Evolutionary conservation across 1,140 invertebrate species (phyloP).

Genomic region (Dreissena rostriformis): DNA sequence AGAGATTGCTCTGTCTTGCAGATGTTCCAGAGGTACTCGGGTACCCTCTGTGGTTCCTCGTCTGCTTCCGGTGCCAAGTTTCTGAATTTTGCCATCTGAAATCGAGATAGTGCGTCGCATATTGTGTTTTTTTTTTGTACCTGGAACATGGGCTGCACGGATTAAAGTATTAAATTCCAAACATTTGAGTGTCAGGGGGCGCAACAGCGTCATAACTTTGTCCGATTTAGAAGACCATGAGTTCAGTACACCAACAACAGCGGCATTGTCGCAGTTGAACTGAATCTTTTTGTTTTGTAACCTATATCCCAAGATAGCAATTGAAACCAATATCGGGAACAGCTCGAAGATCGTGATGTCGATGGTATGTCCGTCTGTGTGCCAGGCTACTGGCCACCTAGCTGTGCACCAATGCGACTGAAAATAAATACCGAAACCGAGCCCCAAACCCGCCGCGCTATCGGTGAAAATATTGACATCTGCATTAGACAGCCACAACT

Average conservation of each 20-base stretch:
- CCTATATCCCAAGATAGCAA: background rate
- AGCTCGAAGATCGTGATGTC: constrained; percentile 25
- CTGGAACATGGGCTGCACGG: background rate
- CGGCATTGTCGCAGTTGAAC: background rate
- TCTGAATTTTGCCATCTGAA: constrained; percentile 12
- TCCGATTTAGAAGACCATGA: background rate
- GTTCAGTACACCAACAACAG: constrained; percentile 9
- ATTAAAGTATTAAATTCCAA: constrained; percentile 3
- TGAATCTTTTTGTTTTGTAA: constrained; percentile 6
- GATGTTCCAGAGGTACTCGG: constrained; percentile 9
- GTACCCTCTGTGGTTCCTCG: background rate
- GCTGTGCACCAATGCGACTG: background rate
- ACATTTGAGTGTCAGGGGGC: background rate
- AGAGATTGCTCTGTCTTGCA: background rate
- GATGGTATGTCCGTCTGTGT: background rate
- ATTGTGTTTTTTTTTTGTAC: constrained; percentile 14
- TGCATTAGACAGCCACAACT: background rate
- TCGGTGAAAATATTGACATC: background rate
- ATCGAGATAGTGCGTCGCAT: constrained; percentile 33
- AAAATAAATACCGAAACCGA: constrained; percentile 10
- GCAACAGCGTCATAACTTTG: constrained; percentile 3
- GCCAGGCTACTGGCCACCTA: background rate
- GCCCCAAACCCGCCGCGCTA: background rate
- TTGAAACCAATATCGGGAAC: constrained; percentile 12
- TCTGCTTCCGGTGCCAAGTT: constrained; percentile 3